Base-by-base conservation (phyloP, 1,140 invertebrate species). In the Hylyphantes graminicola region DNA sequence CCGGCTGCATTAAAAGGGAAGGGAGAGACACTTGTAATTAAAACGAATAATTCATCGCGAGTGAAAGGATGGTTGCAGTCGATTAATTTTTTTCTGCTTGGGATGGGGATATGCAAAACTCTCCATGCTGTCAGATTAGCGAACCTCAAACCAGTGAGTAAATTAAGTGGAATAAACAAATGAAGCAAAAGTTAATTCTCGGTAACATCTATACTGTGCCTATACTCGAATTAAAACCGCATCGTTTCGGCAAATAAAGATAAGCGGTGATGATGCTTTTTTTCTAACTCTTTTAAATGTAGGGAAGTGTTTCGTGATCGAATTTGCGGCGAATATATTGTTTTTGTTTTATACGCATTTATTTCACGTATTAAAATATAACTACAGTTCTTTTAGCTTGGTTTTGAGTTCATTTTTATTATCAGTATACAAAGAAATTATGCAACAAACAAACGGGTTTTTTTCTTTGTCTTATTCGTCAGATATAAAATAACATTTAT, bases 1-100 rank as follows among this genome's bases (percentile, higher is more conserved):
- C 57, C 35, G 12, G 19, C 75, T 64, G 70, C 67, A 72, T 73
- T 72, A 73, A 72, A 81, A 81, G 57, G 57, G 65, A 70, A 72
- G 63, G 35, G 35, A 73, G 78, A 72, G 78, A 81, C 78, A 81
- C 65, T 82, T 75, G 70, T 83, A 83, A 83, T 83, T 83, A 83
- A 83, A 83, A 83, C 70, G 80, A 83, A 83, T 83, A 83, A 83
- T 83, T 83, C 80, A 83, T 83, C 55, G 80, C 48, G 53, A 74
- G 68, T 51, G 68, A 63, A 73, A 73, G 78, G 17, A 73, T 53
- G 68, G 78, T 81, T 73, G 35, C 78, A 81, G 54, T 68, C 78
- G 78, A 81, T 81, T 81, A 72, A 73, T 63, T 81, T 81, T 81
- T 81, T 80, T 17, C 15, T 70, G 3, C 19, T 15, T 53, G 67